Conservation (phyloP, 1,140 invertebrate species). For the Hesperophylax magnus region DNA sequence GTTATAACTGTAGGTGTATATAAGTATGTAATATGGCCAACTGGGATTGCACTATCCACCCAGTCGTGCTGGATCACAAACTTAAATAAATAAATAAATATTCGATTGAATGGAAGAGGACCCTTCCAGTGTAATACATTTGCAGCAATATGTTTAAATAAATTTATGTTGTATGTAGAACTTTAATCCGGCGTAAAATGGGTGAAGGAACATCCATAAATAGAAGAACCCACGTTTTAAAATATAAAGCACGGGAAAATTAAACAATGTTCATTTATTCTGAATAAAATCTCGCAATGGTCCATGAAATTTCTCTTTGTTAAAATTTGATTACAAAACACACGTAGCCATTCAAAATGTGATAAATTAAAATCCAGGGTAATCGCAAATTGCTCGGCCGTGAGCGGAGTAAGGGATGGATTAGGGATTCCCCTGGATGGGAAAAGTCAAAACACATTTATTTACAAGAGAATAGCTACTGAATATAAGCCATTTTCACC, state of each 20-base stretch:
- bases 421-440: constrained; percentile 33
- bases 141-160: not conserved
- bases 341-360: constrained; percentile 31
- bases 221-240: constrained; percentile 5
- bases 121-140: no score
- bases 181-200: not conserved
- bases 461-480: constrained; percentile 32
- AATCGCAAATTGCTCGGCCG: constrained; percentile 29
- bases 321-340: constrained; percentile 29
- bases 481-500: constrained; percentile 30
- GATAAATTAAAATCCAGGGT: constrained; percentile 40
- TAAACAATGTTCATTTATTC: constrained; percentile 21
- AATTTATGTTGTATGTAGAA: constrained; percentile 6
- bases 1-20: no score
- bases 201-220: not conserved
- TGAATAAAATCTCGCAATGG: constrained; percentile 18
- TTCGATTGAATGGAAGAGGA: no score
- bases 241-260: not conserved
- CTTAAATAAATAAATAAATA: no score
- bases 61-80: no score
- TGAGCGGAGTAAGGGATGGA: constrained; percentile 7
- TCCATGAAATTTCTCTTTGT: constrained; percentile 35
- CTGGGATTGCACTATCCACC: no score
- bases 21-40: no score
- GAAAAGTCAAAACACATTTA: constrained; percentile 40